phyloP scores from a whole-genome alignment of 1,140 invertebrate species.

The Heliconius congener region DNA sequence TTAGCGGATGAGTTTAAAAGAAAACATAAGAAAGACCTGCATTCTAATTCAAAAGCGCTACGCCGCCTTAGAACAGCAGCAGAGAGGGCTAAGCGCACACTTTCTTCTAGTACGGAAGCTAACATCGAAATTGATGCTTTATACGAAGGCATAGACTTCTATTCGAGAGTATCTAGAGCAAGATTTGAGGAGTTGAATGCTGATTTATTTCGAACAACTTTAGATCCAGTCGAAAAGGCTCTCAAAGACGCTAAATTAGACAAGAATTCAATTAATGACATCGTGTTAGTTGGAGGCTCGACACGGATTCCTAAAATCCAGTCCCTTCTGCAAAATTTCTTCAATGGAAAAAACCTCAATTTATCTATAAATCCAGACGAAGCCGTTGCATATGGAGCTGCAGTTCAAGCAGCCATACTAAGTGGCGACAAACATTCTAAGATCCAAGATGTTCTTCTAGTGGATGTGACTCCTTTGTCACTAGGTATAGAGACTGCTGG shows the following conservation, averaged over 20 bases:
- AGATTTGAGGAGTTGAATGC: constrained; percentile 80
- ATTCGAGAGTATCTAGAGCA: constrained; percentile 75
- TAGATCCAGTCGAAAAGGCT: constrained; percentile 83
- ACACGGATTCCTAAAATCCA: constrained; percentile 84
- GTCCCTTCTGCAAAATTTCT: constrained; percentile 76
- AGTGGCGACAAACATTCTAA: constrained; percentile 81
- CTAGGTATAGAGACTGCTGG: constrained; percentile 84
- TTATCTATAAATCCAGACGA: constrained; percentile 74
- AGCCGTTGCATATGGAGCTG: constrained; percentile 71
- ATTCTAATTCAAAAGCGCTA: constrained; percentile 70
- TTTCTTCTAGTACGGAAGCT: constrained; percentile 80
- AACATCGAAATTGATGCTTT: constrained; percentile 80
- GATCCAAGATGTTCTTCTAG: constrained; percentile 80
- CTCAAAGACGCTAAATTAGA: constrained; percentile 86
- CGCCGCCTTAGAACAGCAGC: constrained; percentile 84
- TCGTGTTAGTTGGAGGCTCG: constrained; percentile 88
- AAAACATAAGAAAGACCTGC: constrained; percentile 80
- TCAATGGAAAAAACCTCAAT: constrained; percentile 76
- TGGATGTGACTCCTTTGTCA: constrained; percentile 82
- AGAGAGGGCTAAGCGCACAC: constrained; percentile 81
- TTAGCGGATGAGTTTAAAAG: constrained; percentile 83
- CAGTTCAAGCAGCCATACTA: constrained; percentile 77
- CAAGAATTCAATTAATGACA: constrained; percentile 85
- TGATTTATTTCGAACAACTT: constrained; percentile 78
- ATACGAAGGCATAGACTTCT: constrained; percentile 79